These are phyloP conservation scores for Encarsia formosa DNA, from an alignment of 2,888 invertebrate genomes.

Conservation along the genomic window DNA sequence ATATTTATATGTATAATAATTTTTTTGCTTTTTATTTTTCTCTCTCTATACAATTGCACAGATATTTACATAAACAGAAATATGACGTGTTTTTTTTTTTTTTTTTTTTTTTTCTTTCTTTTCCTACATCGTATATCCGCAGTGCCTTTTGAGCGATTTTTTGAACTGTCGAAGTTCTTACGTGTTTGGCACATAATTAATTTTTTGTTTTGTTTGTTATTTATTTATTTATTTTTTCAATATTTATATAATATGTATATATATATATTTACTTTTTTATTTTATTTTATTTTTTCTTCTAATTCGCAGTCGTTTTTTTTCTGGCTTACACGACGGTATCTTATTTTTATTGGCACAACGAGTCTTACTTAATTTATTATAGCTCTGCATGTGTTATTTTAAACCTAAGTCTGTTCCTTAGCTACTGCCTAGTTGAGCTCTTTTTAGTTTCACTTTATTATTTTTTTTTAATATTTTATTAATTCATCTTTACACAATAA, in stretches of 20 bases:
- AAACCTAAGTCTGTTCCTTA: constrained; percentile 13
- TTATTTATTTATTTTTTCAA: constrained; percentile 15
- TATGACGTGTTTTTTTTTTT: too few relatives aligned
- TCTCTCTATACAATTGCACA: constrained; percentile 50
- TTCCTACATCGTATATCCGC: constrained; percentile 33
- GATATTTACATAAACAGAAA: constrained; percentile 50
- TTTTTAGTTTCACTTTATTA: too few relatives aligned
- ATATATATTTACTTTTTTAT: too few relatives aligned
- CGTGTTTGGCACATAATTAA: constrained; percentile 42
- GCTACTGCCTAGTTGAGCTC: constrained; percentile 4
- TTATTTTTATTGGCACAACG: constrained; percentile 27
- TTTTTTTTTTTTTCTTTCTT: constrained; percentile 43
- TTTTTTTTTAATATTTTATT: too few relatives aligned
- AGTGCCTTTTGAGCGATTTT: constrained; percentile 44
- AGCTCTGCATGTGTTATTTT: constrained; percentile 12
- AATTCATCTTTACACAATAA: constrained; percentile 24
- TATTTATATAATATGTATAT: too few relatives aligned
- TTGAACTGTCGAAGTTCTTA: constrained; percentile 31
- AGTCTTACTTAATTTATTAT: constrained; percentile 19
- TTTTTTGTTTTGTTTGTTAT: constrained; percentile 14
- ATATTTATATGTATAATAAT: constrained; percentile 28
- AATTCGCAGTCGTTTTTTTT: constrained; percentile 22
- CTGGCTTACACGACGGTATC: constrained; percentile 21
- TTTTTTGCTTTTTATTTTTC: constrained; percentile 32
- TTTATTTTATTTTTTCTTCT: constrained; percentile 23